phyloP scores from a whole-genome alignment of 37 sponge, comb jelly and placozoan genomes.

The Geodia barretti region DNA sequence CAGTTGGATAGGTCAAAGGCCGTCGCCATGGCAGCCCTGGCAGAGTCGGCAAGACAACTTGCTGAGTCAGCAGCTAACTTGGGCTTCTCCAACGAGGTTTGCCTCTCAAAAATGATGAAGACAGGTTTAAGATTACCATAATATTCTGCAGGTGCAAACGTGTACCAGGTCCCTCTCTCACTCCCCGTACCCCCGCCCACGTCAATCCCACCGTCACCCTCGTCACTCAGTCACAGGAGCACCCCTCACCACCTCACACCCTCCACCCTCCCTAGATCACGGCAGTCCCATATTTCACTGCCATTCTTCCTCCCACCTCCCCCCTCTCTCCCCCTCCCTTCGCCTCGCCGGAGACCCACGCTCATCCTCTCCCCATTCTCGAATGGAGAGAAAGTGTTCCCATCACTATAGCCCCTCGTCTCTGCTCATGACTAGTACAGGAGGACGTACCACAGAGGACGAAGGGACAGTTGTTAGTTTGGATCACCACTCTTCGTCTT shows the following conservation, averaged over 20 bases:
- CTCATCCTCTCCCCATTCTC: not conserved
- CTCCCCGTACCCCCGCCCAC: not conserved
- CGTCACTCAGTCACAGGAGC: not conserved
- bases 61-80: slow-evolving; percentile 78
- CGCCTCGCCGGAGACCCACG: not conserved
- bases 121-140: too few relatives aligned
- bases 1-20: slow-evolving; percentile 32
- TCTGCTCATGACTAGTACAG: too few relatives aligned
- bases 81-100: slow-evolving; percentile 41
- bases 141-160: not conserved
- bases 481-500: not conserved
- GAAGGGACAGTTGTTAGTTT: not conserved
- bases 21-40: slow-evolving; percentile 70
- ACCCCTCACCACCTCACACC: not conserved
- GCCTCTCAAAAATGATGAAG: too few relatives aligned
- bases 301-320: not conserved
- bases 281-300: not conserved
- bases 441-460: not conserved
- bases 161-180: not conserved
- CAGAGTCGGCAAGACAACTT: slow-evolving; percentile 78
- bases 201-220: not conserved
- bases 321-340: not conserved
- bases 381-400: not conserved
- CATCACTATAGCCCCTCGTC: not conserved
- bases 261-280: not conserved